Conservation (phyloP, 2,113 vertebrate species). For the Muntiacus reevesi region DNA sequence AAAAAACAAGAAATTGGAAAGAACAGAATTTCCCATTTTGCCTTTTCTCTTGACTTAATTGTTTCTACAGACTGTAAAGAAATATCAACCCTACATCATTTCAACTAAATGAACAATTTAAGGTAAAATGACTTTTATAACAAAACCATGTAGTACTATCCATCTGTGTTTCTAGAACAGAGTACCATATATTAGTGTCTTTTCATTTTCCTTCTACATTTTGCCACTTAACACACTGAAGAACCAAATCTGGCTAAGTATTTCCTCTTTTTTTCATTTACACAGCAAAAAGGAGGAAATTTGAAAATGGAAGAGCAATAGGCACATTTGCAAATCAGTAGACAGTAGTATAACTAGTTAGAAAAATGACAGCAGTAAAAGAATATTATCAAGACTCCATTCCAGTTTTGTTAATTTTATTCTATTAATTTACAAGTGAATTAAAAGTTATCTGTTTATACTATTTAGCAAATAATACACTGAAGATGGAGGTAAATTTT, state of each 20-base stretch:
- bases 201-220: neutral
- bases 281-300: neutral
- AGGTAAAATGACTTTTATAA: neutral
- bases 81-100: neutral
- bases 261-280: neutral
- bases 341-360: neutral
- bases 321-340: neutral
- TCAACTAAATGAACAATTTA: neutral
- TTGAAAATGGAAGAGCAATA: neutral
- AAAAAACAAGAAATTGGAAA: neutral
- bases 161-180: neutral
- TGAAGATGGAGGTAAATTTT: slow-evolving; percentile 1
- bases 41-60: neutral
- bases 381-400: neutral
- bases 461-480: neutral
- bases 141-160: slow-evolving; percentile 22
- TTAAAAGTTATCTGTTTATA: neutral
- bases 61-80: neutral
- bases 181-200: neutral
- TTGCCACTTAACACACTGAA: neutral
- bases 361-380: neutral
- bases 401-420: neutral
- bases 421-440: slow-evolving; percentile 30
- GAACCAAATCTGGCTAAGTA: neutral
- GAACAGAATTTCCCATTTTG: neutral